Conservation (phyloP, 1,140 invertebrate genomes). For the Drosophila rufa region DNA sequence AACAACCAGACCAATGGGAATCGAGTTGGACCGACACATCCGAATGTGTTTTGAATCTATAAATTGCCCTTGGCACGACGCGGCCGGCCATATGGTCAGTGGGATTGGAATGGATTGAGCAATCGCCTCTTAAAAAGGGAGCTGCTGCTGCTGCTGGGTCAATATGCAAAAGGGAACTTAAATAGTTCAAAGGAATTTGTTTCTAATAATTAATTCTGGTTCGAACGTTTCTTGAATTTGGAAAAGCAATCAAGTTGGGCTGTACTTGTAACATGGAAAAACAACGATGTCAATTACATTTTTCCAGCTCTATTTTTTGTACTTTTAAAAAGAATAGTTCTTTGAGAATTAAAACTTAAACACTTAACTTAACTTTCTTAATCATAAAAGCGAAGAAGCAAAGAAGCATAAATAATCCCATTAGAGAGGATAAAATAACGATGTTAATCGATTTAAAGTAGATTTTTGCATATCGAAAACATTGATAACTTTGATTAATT, state of each 20-base stretch:
- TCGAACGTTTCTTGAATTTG: not conserved
- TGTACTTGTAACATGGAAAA: not conserved
- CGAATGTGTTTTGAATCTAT: conserved; percentile 72
- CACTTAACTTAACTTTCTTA: not conserved
- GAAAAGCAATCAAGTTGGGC: not conserved
- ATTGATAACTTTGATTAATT: not conserved
- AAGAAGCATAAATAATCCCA: not conserved
- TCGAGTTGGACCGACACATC: conserved; percentile 30
- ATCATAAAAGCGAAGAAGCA: conserved; percentile 6
- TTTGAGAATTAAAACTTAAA: not conserved
- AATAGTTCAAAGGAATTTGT: conserved; percentile 14
- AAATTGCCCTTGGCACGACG: conserved; percentile 51
- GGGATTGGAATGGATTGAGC: conserved; percentile 25
- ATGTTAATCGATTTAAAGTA: too few relatives aligned
- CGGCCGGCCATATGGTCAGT: conserved; percentile 9
- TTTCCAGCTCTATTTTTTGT: too few relatives aligned
- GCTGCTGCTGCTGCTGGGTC: not conserved
- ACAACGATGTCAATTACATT: not conserved
- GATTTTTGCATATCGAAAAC: too few relatives aligned
- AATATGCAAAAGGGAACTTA: not conserved
- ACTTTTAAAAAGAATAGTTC: not conserved
- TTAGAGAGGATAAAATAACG: too few relatives aligned
- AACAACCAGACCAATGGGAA: conserved; percentile 63
- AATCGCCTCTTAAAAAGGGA: conserved; percentile 18
- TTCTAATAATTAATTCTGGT: not conserved